These are phyloP conservation scores for Poecilia picta DNA, from an alignment of 2,797 vertebrate genomes.

Conservation along the genomic window DNA sequence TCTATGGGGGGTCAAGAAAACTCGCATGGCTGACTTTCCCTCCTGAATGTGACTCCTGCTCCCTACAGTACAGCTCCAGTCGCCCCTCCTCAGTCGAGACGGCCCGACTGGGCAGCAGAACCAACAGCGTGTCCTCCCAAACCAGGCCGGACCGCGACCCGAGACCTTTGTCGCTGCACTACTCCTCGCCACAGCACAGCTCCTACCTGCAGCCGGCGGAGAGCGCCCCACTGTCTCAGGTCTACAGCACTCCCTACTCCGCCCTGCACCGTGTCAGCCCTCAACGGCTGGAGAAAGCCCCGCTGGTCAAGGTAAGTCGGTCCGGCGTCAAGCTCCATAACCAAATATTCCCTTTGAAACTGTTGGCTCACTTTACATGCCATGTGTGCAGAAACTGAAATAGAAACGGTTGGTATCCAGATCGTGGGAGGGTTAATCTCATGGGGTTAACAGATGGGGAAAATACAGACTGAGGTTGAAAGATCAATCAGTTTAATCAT, in stretches of 20 bases:
- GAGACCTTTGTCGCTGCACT: slow-evolving; percentile 71
- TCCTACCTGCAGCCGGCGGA: slow-evolving; percentile 67
- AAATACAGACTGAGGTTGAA: slow-evolving; percentile 38
- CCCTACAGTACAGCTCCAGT: slow-evolving; percentile 77
- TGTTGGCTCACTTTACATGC: slow-evolving; percentile 54
- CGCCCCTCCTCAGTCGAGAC: slow-evolving; percentile 69
- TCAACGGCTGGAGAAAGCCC: slow-evolving; percentile 72
- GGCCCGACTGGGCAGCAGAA: slow-evolving; percentile 78
- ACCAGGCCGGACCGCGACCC: slow-evolving; percentile 68
- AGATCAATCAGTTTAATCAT: slow-evolving; percentile 42
- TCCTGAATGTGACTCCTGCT: slow-evolving; percentile 25
- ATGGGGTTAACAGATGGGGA: slow-evolving; percentile 43
- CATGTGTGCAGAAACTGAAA: slow-evolving; percentile 59
- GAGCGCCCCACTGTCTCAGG: slow-evolving; percentile 61
- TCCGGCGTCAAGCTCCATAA: slow-evolving; percentile 46
- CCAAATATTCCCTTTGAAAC: slow-evolving; percentile 57
- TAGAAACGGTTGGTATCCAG: slow-evolving; percentile 36
- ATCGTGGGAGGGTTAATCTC: slow-evolving; percentile 6
- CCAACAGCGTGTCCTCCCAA: slow-evolving; percentile 83
- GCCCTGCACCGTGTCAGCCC: slow-evolving; percentile 48
- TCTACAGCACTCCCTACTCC: slow-evolving; percentile 85
- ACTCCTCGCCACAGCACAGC: slow-evolving; percentile 76
- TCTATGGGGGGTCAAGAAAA: not conserved
- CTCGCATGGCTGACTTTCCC: slow-evolving; percentile 32
- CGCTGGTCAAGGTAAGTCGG: slow-evolving; percentile 83